Percentiles rank a stretch among this genome's conserved stretches.
These are phyloP conservation scores for Potamilus streckersoni DNA, from an alignment of 1,140 invertebrate species.

Conservation along the genomic window DNA sequence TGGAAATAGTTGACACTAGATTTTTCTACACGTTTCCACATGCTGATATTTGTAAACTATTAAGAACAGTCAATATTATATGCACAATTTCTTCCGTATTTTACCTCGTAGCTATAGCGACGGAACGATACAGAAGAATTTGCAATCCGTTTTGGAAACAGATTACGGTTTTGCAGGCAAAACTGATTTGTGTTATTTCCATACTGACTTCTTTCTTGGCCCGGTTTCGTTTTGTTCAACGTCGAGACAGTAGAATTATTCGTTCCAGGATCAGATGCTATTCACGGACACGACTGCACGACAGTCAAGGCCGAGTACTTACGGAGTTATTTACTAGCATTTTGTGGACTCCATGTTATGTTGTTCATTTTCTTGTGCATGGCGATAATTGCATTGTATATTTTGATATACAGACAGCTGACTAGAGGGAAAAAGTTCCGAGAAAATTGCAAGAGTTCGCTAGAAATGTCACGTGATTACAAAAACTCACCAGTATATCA, in stretches of 20 bases:
- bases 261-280: neutral
- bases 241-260: conserved; percentile 11
- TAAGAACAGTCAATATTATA: conserved; percentile 35
- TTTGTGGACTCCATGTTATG: conserved; percentile 7
- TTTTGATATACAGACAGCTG: conserved; percentile 9
- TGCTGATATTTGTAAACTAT: conserved; percentile 28
- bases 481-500: no score
- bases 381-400: conserved; percentile 17
- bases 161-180: conserved; percentile 12
- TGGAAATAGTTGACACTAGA: conserved; percentile 42
- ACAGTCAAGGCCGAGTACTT: conserved; percentile 4
- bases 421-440: conserved; percentile 12
- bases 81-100: conserved; percentile 32
- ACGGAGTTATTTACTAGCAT: conserved; percentile 11
- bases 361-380: conserved; percentile 3
- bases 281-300: conserved; percentile 19
- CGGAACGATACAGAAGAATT: conserved; percentile 44
- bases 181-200: conserved; percentile 15
- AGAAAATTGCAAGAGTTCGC: neutral
- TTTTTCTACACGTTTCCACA: conserved; percentile 36
- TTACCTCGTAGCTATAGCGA: conserved; percentile 38
- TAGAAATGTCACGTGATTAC: no score
- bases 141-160: conserved; percentile 40
- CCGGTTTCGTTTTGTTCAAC: conserved; percentile 16
- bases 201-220: conserved; percentile 17